Evolutionary conservation across 2,888 invertebrate genomes (phyloP).

Genomic region (Cheilosia urbana): DNA sequence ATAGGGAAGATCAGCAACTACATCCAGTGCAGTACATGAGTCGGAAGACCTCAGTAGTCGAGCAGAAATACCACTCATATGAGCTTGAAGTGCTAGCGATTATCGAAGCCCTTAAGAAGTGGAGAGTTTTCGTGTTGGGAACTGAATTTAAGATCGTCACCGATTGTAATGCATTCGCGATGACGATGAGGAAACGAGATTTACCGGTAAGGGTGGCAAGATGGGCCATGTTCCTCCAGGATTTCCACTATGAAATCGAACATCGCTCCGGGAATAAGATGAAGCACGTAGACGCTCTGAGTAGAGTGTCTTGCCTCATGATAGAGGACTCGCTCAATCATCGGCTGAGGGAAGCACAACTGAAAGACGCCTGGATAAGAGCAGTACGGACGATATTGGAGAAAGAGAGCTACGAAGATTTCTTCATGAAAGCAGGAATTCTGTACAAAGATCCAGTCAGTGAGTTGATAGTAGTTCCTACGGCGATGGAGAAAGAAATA

Average conservation of each 20-base stretch:
- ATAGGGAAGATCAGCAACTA: no score
- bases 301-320: slow-evolving; percentile 24
- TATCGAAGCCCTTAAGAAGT: no score
- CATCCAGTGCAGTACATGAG: no score
- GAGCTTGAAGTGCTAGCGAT: no score
- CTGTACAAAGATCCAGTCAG: slow-evolving; percentile 39
- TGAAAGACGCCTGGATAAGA: no score
- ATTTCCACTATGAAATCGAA: slow-evolving; percentile 42
- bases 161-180: slow-evolving; percentile 78
- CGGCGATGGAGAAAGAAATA: not conserved
- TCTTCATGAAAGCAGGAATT: slow-evolving; percentile 35
- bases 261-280: slow-evolving; percentile 34
- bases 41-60: no score
- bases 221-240: slow-evolving; percentile 50
- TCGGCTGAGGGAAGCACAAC: no score
- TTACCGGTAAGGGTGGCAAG: slow-evolving; percentile 26
- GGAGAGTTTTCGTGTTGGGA: no score
- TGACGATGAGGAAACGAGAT: slow-evolving; percentile 78
- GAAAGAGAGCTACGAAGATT: slow-evolving; percentile 55
- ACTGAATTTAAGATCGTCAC: no score
- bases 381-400: slow-evolving; percentile 55
- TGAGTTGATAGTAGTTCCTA: not conserved
- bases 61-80: no score
- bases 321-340: no score
- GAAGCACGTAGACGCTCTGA: slow-evolving; percentile 45